Evolutionary conservation across 2,113 vertebrate species (phyloP).

Genomic region (Lates calcarifer): DNA sequence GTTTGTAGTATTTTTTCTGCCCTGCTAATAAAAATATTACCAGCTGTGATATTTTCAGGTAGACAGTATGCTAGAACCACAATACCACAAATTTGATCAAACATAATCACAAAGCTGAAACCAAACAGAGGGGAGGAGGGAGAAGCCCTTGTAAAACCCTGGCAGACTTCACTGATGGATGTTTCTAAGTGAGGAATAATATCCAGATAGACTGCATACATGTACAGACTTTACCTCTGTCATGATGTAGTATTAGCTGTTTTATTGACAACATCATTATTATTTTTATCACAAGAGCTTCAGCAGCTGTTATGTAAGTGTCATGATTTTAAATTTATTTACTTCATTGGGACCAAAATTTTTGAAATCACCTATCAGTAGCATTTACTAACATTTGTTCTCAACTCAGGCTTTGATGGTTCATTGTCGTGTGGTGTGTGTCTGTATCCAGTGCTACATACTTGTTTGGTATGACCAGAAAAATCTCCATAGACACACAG

Average conservation of each 20-base stretch:
- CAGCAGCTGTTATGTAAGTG: neutral
- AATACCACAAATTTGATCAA: conserved; percentile 27
- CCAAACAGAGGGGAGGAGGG: conserved; percentile 3
- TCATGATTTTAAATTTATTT: neutral
- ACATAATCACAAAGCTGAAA: conserved; percentile 17
- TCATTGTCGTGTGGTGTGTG: no score
- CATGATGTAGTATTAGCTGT: neutral
- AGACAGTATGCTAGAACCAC: neutral
- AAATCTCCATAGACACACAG: neutral
- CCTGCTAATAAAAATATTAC: conserved; percentile 8
- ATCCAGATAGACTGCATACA: neutral
- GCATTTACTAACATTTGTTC: neutral
- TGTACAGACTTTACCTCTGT: neutral
- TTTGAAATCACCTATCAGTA: neutral
- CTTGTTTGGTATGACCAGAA: neutral
- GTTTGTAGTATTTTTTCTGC: neutral
- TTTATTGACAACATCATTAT: neutral
- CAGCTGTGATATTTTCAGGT: conserved; percentile 34
- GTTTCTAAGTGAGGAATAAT: neutral
- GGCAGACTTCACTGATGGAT: neutral
- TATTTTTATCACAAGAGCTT: neutral
- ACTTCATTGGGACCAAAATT: neutral
- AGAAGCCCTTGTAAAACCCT: no score
- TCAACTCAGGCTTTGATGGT: neutral
- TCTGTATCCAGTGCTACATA: neutral